A percentile compares a stretch with the other conserved stretches of the same genome.
phyloP scores from a whole-genome alignment of 2,797 vertebrate species.

The Garrulus glandarius region DNA sequence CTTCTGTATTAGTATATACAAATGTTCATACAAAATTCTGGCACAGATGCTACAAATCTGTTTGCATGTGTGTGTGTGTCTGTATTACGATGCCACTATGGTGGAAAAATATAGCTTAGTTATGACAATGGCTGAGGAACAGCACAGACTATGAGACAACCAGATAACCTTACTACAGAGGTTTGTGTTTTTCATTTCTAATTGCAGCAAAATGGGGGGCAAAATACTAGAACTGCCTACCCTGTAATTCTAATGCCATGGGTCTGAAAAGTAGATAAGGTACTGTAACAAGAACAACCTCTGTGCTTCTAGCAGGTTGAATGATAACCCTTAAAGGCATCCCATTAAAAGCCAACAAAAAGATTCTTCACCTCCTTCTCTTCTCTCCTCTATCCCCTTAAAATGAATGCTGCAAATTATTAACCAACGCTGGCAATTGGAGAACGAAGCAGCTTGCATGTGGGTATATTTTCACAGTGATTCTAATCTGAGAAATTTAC shows the following conservation, averaged over 20 bases:
- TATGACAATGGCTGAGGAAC: not conserved
- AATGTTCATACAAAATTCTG: slow-evolving; percentile 34
- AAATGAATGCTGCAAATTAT: slow-evolving; percentile 14
- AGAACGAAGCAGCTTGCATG: not conserved
- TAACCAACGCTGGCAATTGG: slow-evolving; percentile 27
- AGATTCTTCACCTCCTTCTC: not conserved
- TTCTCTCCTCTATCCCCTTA: not conserved
- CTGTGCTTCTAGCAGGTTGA: not conserved
- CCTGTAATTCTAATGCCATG: not conserved
- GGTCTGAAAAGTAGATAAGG: slow-evolving; percentile 29
- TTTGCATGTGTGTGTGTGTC: not conserved
- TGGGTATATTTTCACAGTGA: not conserved
- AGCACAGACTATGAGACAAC: not conserved
- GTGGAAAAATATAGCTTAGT: slow-evolving; percentile 9
- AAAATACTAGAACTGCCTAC: not conserved
- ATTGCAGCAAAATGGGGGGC: slow-evolving; percentile 2
- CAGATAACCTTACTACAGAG: not conserved
- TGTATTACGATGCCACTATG: not conserved
- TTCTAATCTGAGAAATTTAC: slow-evolving; percentile 49
- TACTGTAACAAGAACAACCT: slow-evolving; percentile 4
- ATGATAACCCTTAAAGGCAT: slow-evolving; percentile 27
- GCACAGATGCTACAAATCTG: slow-evolving; percentile 30
- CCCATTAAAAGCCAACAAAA: slow-evolving; percentile 28
- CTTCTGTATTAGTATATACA: slow-evolving; percentile 28
- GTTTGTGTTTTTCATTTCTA: slow-evolving; percentile 22